phyloP scores from a whole-genome alignment of 2,113 vertebrate genomes.

The Oncorhynchus mykiss region DNA sequence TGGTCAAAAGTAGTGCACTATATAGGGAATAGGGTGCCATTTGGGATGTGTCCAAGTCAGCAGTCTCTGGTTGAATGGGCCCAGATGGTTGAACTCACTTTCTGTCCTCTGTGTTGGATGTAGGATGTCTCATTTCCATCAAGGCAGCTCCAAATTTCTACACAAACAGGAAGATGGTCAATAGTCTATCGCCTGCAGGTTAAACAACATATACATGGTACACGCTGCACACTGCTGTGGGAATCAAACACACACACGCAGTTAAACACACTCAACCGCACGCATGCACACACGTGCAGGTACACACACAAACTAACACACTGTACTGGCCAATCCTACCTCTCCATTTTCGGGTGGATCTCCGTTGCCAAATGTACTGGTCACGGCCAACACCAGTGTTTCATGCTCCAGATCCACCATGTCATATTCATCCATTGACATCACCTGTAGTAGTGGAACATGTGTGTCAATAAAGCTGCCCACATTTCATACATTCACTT shows the following conservation, averaged over 20 bases:
- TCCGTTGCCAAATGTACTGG: constrained; percentile 95
- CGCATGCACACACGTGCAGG: constrained; percentile 4
- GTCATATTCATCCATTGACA: constrained; percentile 96
- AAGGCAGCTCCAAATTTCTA: constrained; percentile 93
- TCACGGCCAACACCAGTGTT: constrained; percentile 89
- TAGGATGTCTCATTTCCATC: constrained; percentile 97
- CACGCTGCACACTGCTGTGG: background rate
- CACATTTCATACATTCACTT: background rate
- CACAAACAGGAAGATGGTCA: constrained; percentile 14
- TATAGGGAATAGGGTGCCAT: too few relatives aligned
- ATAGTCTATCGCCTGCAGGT: background rate
- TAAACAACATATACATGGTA: background rate
- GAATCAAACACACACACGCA: background rate
- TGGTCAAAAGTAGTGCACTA: too few relatives aligned
- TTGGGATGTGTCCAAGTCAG: too few relatives aligned
- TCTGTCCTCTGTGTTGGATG: constrained; percentile 87
- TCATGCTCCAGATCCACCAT: constrained; percentile 93
- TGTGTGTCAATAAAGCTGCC: background rate
- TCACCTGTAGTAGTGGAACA: constrained; percentile 74
- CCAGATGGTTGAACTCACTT: constrained; percentile 78
- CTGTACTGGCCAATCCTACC: constrained; percentile 67
- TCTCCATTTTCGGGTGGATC: constrained; percentile 96
- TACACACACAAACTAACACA: background rate
- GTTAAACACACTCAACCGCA: background rate
- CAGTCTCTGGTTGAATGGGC: too few relatives aligned